phyloP scores from a whole-genome alignment of 1,140 invertebrate species.

The Pseudomyrmex sp. region DNA sequence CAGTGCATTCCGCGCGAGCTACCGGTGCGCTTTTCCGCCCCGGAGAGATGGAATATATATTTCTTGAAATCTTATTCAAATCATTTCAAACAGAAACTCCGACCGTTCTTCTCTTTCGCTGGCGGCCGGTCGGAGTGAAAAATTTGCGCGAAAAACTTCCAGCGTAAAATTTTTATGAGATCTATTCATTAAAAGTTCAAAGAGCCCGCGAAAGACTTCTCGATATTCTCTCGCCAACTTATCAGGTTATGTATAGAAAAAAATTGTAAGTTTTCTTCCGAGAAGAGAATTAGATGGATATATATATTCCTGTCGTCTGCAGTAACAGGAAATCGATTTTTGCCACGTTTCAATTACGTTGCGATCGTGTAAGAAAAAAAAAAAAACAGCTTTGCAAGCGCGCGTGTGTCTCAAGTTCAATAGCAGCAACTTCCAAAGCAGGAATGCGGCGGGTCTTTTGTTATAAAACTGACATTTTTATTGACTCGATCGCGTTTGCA shows the following conservation, averaged over 20 bases:
- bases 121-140: conserved; percentile 5
- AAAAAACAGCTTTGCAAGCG: background rate
- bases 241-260: conserved; percentile 25
- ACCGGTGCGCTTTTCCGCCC: background rate
- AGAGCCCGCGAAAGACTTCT: conserved; percentile 11
- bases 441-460: background rate
- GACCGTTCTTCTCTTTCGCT: conserved; percentile 27
- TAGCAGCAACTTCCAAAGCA: too few relatives aligned
- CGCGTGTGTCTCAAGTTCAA: background rate
- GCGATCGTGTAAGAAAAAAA: background rate
- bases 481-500: background rate
- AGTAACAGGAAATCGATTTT: background rate
- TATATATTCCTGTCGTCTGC: background rate
- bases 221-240: conserved; percentile 26
- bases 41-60: conserved; percentile 46
- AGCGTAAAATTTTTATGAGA: conserved; percentile 57
- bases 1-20: conserved; percentile 16
- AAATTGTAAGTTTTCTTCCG: conserved; percentile 17
- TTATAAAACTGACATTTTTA: background rate
- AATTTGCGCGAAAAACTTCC: conserved; percentile 38
- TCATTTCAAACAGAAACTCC: conserved; percentile 50
- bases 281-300: conserved; percentile 6
- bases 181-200: conserved; percentile 57
- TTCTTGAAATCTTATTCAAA: conserved; percentile 58
- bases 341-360: background rate